Evolutionary conservation across 92 coral and sea anemone genomes (phyloP), one percentile per base, ranked within the genome.

Genomic region (Siderastrea radians): DNA sequence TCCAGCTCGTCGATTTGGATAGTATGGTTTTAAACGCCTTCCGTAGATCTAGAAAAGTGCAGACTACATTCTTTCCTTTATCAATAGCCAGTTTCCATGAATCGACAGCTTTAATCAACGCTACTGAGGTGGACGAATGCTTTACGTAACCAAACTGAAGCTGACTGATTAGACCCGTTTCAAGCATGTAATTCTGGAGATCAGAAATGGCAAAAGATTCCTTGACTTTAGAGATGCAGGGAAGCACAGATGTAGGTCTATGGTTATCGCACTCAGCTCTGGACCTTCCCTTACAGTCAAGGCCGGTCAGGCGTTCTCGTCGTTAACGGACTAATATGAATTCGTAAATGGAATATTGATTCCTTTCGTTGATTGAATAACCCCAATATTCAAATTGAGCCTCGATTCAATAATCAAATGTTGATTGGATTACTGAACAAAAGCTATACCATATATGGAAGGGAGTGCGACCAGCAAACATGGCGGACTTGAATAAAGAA

Each of bases 81-180:
- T 91, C 87, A 61, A 87, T 91, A 46, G 91, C 88, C 4, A 65
- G 13, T 84, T 75, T 90, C 94, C 90, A 91, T 10, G 88, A 66
- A 47, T 90, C 78, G 53, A 85, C 90, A 58, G 80, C 80, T 49
- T 2, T 57, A 15, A 87, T 80, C 43, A 87, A 81, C 44, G 91
- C 87, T 14, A 72, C 86, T 57, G 87, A 71, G 19, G 91, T 87
- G 66, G 91, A 87, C 58, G 91, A 79, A 70, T 79, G 68, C 59
- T 69, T 87, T 43, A 53, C 78, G 63, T 70, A 81, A n/a, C 87
- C 91, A 55, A 49, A 85, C 73, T 84, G 86, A 55, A 85, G 90
- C 55, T 74, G 45, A 26, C 44, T 76, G 7, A 75, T 91, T 14
- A 85, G 66, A 65, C 87, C 90, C 44, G 43, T 58, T 50, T 73